Conservation (phyloP, 2,888 invertebrate genomes). For the Acronicta leporina region DNA sequence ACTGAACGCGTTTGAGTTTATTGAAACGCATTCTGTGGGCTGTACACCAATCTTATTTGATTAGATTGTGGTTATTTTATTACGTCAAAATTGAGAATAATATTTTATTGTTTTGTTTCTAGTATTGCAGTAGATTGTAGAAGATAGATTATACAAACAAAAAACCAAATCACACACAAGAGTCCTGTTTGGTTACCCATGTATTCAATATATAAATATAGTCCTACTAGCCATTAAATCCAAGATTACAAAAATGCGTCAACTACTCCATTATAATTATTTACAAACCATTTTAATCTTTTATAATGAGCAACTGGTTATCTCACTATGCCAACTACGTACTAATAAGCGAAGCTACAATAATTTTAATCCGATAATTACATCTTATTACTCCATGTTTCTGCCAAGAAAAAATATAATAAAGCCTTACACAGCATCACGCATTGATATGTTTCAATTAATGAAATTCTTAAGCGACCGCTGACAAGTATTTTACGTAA, state of each 20-base stretch:
- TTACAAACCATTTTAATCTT: slow-evolving; percentile 7
- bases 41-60: slow-evolving; percentile 9
- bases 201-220: too few relatives aligned
- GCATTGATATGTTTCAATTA: slow-evolving; percentile 49
- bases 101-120: not conserved
- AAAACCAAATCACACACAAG: too few relatives aligned
- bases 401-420: slow-evolving; percentile 14
- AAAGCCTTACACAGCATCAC: slow-evolving; percentile 18
- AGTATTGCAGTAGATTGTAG: too few relatives aligned
- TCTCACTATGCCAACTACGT: slow-evolving; percentile 15
- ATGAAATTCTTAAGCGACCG: slow-evolving; percentile 42
- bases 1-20: slow-evolving; percentile 5
- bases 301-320: slow-evolving; percentile 7
- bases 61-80: slow-evolving; percentile 20
- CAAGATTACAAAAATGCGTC: not conserved
- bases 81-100: not conserved
- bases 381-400: slow-evolving; percentile 17
- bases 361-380: slow-evolving; percentile 43
- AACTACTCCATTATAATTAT: not conserved
- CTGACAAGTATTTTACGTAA: slow-evolving; percentile 51
- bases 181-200: too few relatives aligned
- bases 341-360: slow-evolving; percentile 6
- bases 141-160: too few relatives aligned
- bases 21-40: slow-evolving; percentile 7
- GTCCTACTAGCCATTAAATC: too few relatives aligned